Base-by-base conservation (phyloP, 2,113 vertebrate genomes). In the Phyllopteryx taeniolatus region DNA sequence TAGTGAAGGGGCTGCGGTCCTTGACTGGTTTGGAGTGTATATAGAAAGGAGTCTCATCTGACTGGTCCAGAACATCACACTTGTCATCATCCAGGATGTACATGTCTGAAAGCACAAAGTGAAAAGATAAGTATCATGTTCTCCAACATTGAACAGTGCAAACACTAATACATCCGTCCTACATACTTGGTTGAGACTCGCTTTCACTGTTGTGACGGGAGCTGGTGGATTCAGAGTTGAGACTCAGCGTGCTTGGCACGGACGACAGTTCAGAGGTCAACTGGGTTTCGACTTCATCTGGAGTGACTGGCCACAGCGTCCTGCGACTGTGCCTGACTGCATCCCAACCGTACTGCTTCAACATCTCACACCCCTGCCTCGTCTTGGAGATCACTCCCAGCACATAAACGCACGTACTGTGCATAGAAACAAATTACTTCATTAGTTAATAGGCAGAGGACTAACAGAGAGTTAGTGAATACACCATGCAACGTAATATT, bases 191-290 rank as follows among this genome's bases (percentile, higher is more conserved):
- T 13, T 96, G 97, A 22, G 96, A 98, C 89, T 99, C 98, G 1
- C 97, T 98, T 90, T 99, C 98, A 47, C 97, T 98, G 88, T 99
- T 99, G 90, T 98, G 97, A 65, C 98, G 93, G 27, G 98, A 99
- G 91, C 95, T 94, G 69, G 98, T 98, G 65, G 96, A 98, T 81
- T 97, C 98, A 0, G 97, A 98, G 88, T 96, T 98, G 79, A 99
- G 92, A 81, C 92, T 93, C 77, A 91, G 88, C 7, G 91, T 93
- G 84, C 91, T 93, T 1, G 92, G 92, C 15, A 91, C 92, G 0
- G 92, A 93, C 17, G 90, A 92, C 0, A 93, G 90, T 67, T 92
- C 90, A n/a, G 91, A 87, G 67, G 87, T 86, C 60, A 88, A 82
- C 49, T 89, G 90, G 1, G 90, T 74, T 42, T 98, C 97, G 62